phyloP scores from a whole-genome alignment of 2,797 vertebrate genomes.

The Luscinia megarhynchos region DNA sequence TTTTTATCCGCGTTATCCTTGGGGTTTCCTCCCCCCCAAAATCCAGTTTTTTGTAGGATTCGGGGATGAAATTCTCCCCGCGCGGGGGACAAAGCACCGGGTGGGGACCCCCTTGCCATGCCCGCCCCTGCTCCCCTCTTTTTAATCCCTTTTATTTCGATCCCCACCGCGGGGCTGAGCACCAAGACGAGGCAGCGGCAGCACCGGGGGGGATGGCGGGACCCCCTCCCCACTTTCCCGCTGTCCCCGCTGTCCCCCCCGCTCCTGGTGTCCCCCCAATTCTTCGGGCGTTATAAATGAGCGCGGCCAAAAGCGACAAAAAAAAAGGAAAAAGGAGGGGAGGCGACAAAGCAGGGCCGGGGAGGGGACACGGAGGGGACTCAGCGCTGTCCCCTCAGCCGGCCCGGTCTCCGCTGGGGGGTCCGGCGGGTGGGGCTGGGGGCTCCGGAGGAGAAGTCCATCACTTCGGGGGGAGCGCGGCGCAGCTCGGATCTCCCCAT shows the following conservation, averaged over 20 bases:
- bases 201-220: not conserved
- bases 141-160: not conserved
- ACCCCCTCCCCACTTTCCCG: not conserved
- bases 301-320: not conserved
- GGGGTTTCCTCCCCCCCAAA: too few relatives aligned
- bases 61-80: not conserved
- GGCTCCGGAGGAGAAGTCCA: constrained; percentile 82
- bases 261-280: not conserved
- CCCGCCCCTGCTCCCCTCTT: not conserved
- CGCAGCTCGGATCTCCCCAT: constrained; percentile 81
- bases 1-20: fast-evolving
- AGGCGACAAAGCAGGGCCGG: not conserved
- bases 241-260: not conserved
- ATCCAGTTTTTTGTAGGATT: not conserved
- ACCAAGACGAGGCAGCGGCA: constrained; percentile 13
- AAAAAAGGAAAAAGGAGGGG: too few relatives aligned
- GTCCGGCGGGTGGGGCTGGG: constrained; percentile 69
- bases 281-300: not conserved
- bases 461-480: constrained; percentile 79
- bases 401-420: constrained; percentile 75
- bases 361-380: not conserved
- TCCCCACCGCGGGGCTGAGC: not conserved
- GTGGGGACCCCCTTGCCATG: not conserved
- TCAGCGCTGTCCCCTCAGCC: not conserved
- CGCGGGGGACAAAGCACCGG: not conserved